Evolutionary conservation across 2,113 vertebrate species (phyloP).

Genomic region (Corynorhinus townsendii): DNA sequence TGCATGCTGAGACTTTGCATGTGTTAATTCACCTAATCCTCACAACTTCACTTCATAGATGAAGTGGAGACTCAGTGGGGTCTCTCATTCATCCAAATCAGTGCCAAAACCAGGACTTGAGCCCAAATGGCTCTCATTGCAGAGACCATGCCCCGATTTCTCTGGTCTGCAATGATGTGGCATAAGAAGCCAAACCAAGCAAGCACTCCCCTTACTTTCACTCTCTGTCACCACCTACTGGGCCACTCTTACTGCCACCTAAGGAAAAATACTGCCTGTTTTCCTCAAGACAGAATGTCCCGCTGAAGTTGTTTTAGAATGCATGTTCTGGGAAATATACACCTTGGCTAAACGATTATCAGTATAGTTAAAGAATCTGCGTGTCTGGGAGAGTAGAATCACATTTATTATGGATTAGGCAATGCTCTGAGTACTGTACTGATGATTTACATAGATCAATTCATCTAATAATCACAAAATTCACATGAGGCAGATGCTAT

Average conservation of each 20-base stretch:
- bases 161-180: neutral
- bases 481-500: no score
- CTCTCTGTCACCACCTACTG: neutral
- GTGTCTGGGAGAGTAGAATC: neutral
- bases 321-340: neutral
- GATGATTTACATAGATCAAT: neutral
- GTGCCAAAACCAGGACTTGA: neutral
- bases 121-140: neutral
- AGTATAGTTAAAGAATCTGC: neutral
- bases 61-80: neutral
- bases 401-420: neutral
- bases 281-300: neutral
- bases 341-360: neutral
- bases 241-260: neutral
- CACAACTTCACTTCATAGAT: neutral
- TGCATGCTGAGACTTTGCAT: no score
- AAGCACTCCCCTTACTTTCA: fast-evolving
- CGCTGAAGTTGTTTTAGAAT: neutral
- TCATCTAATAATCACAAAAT: neutral
- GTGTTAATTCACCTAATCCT: neutral
- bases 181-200: neutral
- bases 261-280: neutral
- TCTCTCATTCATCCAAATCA: neutral
- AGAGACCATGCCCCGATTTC: neutral
- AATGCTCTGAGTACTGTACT: neutral